These are phyloP conservation scores for Eurytoma californica DNA, from an alignment of 2,888 invertebrate genomes.

Conservation along the genomic window DNA sequence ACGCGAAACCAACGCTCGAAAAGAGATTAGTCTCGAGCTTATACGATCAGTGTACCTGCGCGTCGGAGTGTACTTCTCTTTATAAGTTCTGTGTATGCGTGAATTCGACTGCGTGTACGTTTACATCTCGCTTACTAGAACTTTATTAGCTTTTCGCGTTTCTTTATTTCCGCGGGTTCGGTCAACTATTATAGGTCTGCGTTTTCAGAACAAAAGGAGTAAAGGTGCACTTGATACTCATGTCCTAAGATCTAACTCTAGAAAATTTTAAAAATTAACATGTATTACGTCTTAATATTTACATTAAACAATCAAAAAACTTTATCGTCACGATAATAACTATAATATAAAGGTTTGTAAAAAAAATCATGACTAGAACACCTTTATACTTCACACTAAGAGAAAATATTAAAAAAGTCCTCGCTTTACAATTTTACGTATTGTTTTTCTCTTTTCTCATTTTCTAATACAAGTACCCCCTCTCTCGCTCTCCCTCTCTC, in stretches of 20 bases:
- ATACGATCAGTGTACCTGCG: constrained; percentile 27
- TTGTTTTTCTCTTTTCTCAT: neutral
- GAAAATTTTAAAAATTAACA: constrained; percentile 29
- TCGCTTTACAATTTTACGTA: neutral
- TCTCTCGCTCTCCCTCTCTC: neutral
- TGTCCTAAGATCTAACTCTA: constrained; percentile 17
- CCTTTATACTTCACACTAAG: constrained; percentile 22
- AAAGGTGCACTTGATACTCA: constrained; percentile 17
- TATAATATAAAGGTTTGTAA: constrained; percentile 41
- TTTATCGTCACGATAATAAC: constrained; percentile 18
- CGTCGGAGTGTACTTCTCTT: constrained; percentile 15
- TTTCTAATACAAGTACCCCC: neutral
- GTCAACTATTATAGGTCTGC: neutral
- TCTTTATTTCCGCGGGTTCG: neutral
- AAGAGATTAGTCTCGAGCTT: constrained; percentile 30
- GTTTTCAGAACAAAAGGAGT: constrained; percentile 8
- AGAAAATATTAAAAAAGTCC: constrained; percentile 38
- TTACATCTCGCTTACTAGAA: neutral
- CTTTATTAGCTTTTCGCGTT: neutral
- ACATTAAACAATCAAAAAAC: constrained; percentile 37
- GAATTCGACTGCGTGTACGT: constrained; percentile 16
- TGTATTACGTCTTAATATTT: constrained; percentile 32
- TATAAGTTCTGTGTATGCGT: constrained; percentile 17
- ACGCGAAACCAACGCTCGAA: constrained; percentile 34
- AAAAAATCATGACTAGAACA: constrained; percentile 37